Evolutionary conservation across 2,797 vertebrate genomes (phyloP).

Genomic region (Urocyon cinereoargenteus): DNA sequence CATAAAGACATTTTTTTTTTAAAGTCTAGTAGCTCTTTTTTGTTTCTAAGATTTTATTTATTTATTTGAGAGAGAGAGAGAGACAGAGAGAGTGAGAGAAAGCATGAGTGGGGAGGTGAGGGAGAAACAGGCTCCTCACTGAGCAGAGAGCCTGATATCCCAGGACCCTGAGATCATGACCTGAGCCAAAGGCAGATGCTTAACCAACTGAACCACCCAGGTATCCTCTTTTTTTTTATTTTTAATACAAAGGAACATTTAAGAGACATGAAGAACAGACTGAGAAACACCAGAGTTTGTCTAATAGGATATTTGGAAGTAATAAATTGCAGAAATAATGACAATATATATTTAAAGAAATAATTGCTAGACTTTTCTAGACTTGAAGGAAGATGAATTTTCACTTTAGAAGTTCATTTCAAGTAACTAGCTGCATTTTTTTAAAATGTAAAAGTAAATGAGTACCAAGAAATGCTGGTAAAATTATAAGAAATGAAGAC

Average conservation of each 20-base stretch:
- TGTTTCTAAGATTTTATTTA: too few species aligned
- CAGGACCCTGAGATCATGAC: too few species aligned
- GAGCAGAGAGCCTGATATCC: too few species aligned
- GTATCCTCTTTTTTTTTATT: neutral
- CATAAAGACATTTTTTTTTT: neutral
- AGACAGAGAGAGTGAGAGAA: too few species aligned
- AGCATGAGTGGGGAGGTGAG: too few species aligned
- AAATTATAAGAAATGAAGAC: neutral
- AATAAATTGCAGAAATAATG: neutral
- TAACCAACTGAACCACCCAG: too few species aligned
- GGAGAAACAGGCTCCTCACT: too few species aligned
- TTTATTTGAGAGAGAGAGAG: too few species aligned
- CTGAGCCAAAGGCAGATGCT: too few species aligned
- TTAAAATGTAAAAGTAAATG: neutral
- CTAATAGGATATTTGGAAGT: neutral
- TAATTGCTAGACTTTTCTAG: neutral
- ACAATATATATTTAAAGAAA: neutral
- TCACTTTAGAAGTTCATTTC: neutral
- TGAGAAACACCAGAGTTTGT: neutral
- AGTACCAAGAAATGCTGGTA: neutral
- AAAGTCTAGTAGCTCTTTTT: neutral
- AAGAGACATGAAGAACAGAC: neutral
- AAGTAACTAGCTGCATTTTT: neutral
- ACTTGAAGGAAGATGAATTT: neutral
- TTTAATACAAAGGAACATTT: neutral